These are phyloP conservation scores for Caenorhabditis sp. DNA, from an alignment of 2,888 invertebrate genomes.

Conservation along the genomic window DNA sequence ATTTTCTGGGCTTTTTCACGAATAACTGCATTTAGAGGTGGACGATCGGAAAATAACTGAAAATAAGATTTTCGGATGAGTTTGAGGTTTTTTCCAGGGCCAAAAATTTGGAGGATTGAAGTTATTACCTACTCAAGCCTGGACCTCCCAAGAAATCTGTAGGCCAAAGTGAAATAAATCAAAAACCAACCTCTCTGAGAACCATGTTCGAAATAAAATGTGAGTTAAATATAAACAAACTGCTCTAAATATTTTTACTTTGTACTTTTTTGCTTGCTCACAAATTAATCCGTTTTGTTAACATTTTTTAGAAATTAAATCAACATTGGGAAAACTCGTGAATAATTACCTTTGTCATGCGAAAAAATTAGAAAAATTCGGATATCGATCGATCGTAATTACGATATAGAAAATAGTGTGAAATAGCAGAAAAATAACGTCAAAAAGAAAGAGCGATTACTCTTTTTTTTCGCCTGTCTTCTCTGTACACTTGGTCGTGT, in stretches of 20 bases:
- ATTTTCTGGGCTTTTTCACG: slow-evolving; percentile 36
- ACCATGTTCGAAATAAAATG: background rate
- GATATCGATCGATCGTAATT: background rate
- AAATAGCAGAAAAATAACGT: background rate
- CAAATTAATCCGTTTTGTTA: background rate
- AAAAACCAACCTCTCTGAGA: slow-evolving; percentile 7
- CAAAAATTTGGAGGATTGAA: no score
- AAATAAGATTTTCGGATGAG: slow-evolving; percentile 7
- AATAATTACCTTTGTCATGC: background rate
- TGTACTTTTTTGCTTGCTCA: background rate
- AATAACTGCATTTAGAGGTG: slow-evolving; percentile 37
- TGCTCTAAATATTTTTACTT: no score
- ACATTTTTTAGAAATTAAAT: background rate
- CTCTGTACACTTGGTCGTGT: background rate
- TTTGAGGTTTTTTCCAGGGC: no score
- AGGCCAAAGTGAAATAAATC: slow-evolving; percentile 39
- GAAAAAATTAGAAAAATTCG: background rate
- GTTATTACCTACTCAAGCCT: no score
- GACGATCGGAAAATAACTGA: slow-evolving; percentile 41
- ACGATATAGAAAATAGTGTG: background rate
- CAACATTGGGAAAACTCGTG: background rate
- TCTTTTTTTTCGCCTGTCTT: background rate
- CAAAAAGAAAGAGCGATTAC: background rate
- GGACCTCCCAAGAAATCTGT: no score
- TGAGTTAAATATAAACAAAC: background rate